Base-by-base conservation (phyloP, 1,140 invertebrate species). In the Nomia melanderi region DNA sequence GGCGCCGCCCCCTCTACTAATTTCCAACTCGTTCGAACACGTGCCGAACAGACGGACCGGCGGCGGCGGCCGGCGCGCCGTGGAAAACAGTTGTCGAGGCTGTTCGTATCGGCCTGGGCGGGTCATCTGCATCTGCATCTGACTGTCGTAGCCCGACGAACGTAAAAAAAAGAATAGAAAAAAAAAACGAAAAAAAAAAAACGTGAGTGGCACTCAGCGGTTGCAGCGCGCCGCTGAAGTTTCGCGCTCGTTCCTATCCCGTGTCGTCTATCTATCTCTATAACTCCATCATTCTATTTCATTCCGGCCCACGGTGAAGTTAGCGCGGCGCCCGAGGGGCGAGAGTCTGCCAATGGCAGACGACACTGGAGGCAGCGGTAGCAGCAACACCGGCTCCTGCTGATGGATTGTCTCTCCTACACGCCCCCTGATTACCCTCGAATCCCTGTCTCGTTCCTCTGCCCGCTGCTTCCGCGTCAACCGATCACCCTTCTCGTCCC, bases 361-460 rank as follows among this genome's bases (percentile, higher is more conserved):
- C 80, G 44, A 8, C 8, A 8, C 79, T 36, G 69, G 60, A 73
- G 67, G 79, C 88, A 86, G 82, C 36, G 65, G 70, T 72, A 88
- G 78, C 78, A 84, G 84, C 80, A 85, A 85, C 81, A 63, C 44
- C 41, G 69, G 41, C 87, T 87, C 89, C 83, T 84, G 86, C 88
- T 88, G 88, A 90, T 90, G 86, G 88, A 90, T 90, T 87, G 88
- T 81, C 83, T 88, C 85, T 86, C 87, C 54, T 66, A 79, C 85
- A 88, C 87, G 83, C 87, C 88, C 87, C 79, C 76, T 77, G 76
- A 85, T 86, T 83, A 67, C 71, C 83, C 77, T 82, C 79, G 84
- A 66, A 81, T 59, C 59, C 20, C 64, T 72, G 54, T 73, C 63
- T 59, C 66, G 59, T 75, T 78, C 69, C 73, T 67, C 75, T 25